Percentiles rank a stretch among this genome's conserved stretches.
phyloP scores from a whole-genome alignment of 1,140 invertebrate species.

The Teleogryllus occipitalis region DNA sequence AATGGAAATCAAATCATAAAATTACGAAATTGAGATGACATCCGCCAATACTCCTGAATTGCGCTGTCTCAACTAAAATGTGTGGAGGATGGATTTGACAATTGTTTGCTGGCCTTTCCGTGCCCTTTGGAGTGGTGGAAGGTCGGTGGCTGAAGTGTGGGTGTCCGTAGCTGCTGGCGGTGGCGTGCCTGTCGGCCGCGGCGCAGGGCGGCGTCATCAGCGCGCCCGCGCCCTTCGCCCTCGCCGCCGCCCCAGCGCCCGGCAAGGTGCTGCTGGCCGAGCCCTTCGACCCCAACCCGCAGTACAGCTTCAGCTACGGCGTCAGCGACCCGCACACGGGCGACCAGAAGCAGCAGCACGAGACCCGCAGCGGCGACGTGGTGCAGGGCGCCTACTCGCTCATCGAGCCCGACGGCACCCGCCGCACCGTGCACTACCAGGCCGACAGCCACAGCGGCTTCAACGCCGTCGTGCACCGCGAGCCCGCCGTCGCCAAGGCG shows the following conservation, averaged over 20 bases:
- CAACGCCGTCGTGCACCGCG: constrained; percentile 18
- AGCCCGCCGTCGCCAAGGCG: constrained; percentile 20
- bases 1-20: too few species aligned
- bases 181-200: too few species aligned
- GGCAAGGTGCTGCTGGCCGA: constrained; percentile 19
- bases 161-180: too few species aligned
- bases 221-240: constrained; percentile 28
- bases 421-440: constrained; percentile 25
- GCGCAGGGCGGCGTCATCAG: too few species aligned
- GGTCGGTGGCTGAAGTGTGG: too few species aligned
- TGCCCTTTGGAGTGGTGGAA: too few species aligned
- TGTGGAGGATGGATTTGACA: too few species aligned
- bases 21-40: too few species aligned
- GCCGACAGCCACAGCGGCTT: constrained; percentile 29
- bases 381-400: constrained; percentile 32
- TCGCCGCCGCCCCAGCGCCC: background rate
- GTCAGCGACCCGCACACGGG: constrained; percentile 29
- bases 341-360: constrained; percentile 27
- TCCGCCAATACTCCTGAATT: too few species aligned
- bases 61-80: too few species aligned
- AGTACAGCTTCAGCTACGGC: constrained; percentile 21
- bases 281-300: constrained; percentile 20
- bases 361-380: constrained; percentile 23
- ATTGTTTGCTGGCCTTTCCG: too few species aligned
- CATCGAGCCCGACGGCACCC: constrained; percentile 18